Percentiles rank a stretch among this genome's conserved stretches.
These are phyloP conservation scores for Isurus oxyrinchus DNA, from an alignment of 2,113 vertebrate genomes.

Conservation along the genomic window DNA sequence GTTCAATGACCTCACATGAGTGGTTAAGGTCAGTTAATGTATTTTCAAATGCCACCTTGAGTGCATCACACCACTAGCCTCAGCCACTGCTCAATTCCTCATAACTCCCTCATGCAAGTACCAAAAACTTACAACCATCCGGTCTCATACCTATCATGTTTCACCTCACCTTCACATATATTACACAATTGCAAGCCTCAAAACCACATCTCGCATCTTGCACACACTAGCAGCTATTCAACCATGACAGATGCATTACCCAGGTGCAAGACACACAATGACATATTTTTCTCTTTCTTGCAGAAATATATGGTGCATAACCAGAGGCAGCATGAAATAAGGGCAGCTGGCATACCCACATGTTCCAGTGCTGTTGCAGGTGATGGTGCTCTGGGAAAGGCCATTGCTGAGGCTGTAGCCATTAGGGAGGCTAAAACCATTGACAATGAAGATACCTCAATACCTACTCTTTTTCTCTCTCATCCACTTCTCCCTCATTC, in stretches of 20 bases:
- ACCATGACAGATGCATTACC: neutral
- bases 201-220: neutral
- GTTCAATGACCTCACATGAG: neutral
- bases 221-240: no score
- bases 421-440: no score
- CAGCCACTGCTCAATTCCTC: neutral
- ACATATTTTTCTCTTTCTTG: neutral
- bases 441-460: neutral
- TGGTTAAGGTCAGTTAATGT: neutral
- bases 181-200: neutral
- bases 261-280: neutral
- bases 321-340: no score
- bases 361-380: no score
- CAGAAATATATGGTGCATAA: neutral
- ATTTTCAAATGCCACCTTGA: neutral
- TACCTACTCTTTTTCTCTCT: neutral
- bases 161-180: neutral
- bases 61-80: neutral
- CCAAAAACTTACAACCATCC: neutral
- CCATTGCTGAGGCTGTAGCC: no score
- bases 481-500: neutral
- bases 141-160: neutral
- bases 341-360: no score
- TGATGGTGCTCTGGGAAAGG: no score
- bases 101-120: neutral